These are phyloP conservation scores for Micronycteris hirsuta DNA, from an alignment of 2,113 vertebrate species.

Conservation along the genomic window DNA sequence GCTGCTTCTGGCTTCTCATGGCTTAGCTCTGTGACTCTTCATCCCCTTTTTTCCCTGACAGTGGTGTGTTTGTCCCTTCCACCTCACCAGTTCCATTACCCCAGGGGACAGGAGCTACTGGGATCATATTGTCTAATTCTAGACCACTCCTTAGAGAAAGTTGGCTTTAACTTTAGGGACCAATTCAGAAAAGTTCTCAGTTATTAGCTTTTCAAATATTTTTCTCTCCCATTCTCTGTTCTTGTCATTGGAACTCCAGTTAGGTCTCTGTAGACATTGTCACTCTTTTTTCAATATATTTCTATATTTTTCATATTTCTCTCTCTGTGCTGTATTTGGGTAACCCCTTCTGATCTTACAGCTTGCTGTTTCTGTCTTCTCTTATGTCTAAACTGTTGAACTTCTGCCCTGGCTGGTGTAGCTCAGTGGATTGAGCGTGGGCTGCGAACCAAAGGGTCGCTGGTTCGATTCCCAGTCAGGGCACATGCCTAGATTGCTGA, in stretches of 20 bases:
- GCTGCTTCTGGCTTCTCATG: slow-evolving; percentile 35
- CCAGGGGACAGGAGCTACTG: not conserved
- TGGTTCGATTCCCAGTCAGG: too few species aligned
- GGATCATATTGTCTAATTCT: not conserved
- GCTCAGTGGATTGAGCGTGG: too few species aligned
- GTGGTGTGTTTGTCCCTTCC: not conserved
- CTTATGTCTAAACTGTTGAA: too few species aligned
- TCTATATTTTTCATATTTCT: not conserved
- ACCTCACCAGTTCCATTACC: not conserved
- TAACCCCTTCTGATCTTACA: not conserved
- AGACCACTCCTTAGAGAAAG: not conserved
- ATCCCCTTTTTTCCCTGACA: not conserved
- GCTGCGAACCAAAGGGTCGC: too few species aligned
- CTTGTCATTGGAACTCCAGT: not conserved
- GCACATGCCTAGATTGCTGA: too few species aligned
- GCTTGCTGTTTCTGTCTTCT: not conserved
- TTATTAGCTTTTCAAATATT: not conserved
- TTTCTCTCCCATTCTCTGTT: not conserved
- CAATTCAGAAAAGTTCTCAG: not conserved
- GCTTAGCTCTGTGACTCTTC: slow-evolving; percentile 3
- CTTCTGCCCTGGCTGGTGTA: too few species aligned
- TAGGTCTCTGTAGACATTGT: not conserved
- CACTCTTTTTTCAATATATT: not conserved
- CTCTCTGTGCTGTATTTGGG: not conserved
- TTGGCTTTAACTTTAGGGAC: not conserved